These are phyloP conservation scores for Pangasius sanitwongsei DNA, from an alignment of 2,797 vertebrate genomes.

Conservation along the genomic window DNA sequence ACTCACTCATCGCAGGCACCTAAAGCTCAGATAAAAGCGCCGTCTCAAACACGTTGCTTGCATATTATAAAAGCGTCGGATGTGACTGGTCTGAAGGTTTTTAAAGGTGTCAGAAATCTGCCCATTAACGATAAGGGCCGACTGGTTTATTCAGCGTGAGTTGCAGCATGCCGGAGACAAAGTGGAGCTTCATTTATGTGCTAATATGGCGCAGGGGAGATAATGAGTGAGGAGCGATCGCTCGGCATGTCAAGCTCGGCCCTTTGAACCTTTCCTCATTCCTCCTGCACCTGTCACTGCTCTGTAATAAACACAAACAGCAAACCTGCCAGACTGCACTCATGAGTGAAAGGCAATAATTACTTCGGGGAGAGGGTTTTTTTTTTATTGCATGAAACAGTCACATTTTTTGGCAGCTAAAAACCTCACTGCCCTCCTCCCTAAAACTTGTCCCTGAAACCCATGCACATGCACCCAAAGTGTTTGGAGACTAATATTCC, in stretches of 20 bases:
- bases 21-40: conserved; percentile 73
- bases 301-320: conserved; percentile 76
- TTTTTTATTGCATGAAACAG: conserved; percentile 30
- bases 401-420: conserved; percentile 19
- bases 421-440: neutral
- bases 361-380: conserved; percentile 44
- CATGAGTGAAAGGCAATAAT: conserved; percentile 69
- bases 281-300: conserved; percentile 76
- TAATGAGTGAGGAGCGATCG: conserved; percentile 80
- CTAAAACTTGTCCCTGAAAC: neutral
- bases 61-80: conserved; percentile 65
- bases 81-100: conserved; percentile 77
- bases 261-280: conserved; percentile 80
- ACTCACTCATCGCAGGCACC: conserved; percentile 49
- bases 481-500: neutral
- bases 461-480: neutral
- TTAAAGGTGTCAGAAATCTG: conserved; percentile 81
- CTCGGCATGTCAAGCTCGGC: conserved; percentile 78
- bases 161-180: conserved; percentile 76
- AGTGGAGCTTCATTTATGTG: conserved; percentile 84
- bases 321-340: conserved; percentile 60
- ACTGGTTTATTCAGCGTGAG: conserved; percentile 77
- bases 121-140: conserved; percentile 79
- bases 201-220: conserved; percentile 79
- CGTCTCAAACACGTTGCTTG: conserved; percentile 72